Percentiles rank a stretch among this genome's conserved stretches.
Conservation (phyloP, 2,113 vertebrate species). For the Pandion haliaetus region DNA sequence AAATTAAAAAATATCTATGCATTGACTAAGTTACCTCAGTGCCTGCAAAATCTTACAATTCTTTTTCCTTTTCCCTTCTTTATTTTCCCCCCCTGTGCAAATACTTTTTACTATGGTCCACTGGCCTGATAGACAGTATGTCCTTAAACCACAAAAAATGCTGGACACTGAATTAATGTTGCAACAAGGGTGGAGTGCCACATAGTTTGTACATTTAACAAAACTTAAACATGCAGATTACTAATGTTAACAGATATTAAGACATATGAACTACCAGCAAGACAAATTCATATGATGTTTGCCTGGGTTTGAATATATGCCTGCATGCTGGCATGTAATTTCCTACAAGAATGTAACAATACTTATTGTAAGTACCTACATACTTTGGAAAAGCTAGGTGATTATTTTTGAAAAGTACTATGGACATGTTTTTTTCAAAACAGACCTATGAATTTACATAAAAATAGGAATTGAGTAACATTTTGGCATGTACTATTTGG, state of each 20-base stretch:
- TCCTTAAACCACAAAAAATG: not conserved
- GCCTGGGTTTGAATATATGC: not conserved
- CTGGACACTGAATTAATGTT: not conserved
- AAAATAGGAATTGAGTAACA: not conserved
- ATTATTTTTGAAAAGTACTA: not conserved
- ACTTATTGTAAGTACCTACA: not conserved
- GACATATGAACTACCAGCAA: not conserved
- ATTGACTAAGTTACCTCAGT: not conserved
- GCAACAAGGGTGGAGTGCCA: slow-evolving; percentile 27
- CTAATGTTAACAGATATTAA: slow-evolving; percentile 2
- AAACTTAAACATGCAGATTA: slow-evolving; percentile 12
- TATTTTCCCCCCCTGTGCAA: not conserved
- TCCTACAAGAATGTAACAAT: not conserved
- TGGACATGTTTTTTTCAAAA: not conserved
- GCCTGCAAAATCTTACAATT: not conserved
- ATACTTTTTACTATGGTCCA: not conserved
- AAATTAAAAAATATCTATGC: not conserved
- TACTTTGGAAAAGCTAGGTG: not conserved
- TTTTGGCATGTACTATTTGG: not conserved
- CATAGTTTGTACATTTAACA: slow-evolving; percentile 17
- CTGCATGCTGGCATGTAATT: not conserved
- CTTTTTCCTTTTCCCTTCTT: not conserved
- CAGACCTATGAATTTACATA: not conserved
- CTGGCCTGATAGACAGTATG: not conserved
- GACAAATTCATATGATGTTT: not conserved